Conservation (phyloP, 2,797 vertebrate genomes). For the Chelmon rostratus region DNA sequence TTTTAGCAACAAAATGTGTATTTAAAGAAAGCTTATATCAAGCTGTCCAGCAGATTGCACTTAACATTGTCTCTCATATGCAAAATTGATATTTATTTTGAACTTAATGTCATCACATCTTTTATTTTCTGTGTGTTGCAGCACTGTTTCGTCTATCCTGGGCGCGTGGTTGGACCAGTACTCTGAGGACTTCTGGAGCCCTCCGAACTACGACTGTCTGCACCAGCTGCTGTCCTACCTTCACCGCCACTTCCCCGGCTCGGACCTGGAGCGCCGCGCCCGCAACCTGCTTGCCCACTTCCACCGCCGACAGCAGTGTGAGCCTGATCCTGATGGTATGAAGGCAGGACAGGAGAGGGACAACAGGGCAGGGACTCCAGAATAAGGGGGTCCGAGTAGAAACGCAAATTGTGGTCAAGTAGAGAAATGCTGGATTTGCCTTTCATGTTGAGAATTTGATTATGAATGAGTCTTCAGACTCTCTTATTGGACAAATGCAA, state of each 20-base stretch:
- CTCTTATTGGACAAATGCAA: background rate
- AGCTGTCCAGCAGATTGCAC: background rate
- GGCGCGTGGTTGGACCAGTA: constrained; percentile 97
- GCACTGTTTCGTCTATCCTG: constrained; percentile 95
- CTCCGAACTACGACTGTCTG: constrained; percentile 91
- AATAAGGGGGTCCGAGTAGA: background rate
- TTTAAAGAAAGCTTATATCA: too few species aligned
- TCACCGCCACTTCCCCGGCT: constrained; percentile 91
- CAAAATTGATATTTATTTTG: background rate
- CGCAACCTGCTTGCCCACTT: constrained; percentile 93
- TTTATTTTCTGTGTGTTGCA: constrained; percentile 60
- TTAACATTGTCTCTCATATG: background rate
- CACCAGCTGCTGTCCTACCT: constrained; percentile 94
- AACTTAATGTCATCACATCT: background rate
- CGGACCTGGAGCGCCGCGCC: constrained; percentile 93
- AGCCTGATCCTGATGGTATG: constrained; percentile 88
- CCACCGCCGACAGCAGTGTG: constrained; percentile 88
- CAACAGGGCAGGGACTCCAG: constrained; percentile 26
- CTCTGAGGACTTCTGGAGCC: constrained; percentile 94
- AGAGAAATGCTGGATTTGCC: background rate
- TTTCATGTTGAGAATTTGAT: background rate
- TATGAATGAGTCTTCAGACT: background rate
- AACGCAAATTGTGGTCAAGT: background rate
- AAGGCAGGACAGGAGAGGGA: constrained; percentile 61
- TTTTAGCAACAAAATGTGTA: too few species aligned